Percentiles rank a stretch among this genome's conserved stretches.
Conservation (phyloP, 2,888 invertebrate species). For the Leptothorax acervorum region DNA sequence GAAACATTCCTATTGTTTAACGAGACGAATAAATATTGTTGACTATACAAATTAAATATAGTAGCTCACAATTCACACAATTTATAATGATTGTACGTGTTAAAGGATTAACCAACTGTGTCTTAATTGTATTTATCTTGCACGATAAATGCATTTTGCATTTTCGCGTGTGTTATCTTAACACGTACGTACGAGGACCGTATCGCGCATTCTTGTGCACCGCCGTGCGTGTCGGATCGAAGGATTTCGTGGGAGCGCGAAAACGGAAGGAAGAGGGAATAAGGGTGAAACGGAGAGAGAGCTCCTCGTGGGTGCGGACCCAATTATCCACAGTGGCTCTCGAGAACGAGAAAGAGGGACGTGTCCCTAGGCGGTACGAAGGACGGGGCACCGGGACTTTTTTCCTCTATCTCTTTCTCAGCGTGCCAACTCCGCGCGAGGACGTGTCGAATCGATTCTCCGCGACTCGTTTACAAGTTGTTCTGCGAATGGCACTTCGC, state of each 20-base stretch:
- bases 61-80: not conserved
- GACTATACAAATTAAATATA: not conserved
- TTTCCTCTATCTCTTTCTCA: conserved; percentile 31
- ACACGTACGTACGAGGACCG: conserved; percentile 3
- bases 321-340: conserved; percentile 81
- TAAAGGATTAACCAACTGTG: not conserved
- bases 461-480: conserved; percentile 76
- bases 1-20: not conserved
- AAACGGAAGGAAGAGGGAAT: conserved; percentile 12
- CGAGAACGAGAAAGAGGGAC: conserved; percentile 63
- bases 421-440: conserved; percentile 51
- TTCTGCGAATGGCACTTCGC: conserved; percentile 66
- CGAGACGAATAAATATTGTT: not conserved
- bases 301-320: conserved; percentile 75
- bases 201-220: conserved; percentile 14
- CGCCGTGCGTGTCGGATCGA: conserved; percentile 37
- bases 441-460: conserved; percentile 77
- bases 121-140: conserved; percentile 6
- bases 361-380: conserved; percentile 63
- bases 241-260: conserved; percentile 18
- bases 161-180: conserved; percentile 7
- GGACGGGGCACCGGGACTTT: conserved; percentile 58
- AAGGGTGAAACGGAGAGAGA: conserved; percentile 35
- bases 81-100: not conserved
- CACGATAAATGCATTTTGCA: not conserved